These are phyloP conservation scores for Linepithema humile DNA, from an alignment of 1,140 invertebrate species.

Conservation along the genomic window DNA sequence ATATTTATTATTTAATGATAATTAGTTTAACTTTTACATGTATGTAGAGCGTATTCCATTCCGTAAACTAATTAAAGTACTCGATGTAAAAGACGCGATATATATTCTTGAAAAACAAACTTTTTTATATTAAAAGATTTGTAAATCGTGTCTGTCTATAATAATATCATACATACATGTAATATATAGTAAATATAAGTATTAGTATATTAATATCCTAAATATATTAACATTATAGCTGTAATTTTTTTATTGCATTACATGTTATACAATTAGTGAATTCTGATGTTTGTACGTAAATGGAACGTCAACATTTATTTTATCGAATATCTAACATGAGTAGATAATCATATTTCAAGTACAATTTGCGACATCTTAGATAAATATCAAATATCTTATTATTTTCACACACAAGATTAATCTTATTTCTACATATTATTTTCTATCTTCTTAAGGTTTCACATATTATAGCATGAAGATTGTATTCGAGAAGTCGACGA, in stretches of 20 bases:
- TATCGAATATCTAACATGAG: background rate
- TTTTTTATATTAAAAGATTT: background rate
- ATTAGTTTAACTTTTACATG: constrained; percentile 6
- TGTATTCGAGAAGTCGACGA: constrained; percentile 25
- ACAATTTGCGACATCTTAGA: background rate
- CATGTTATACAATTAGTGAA: constrained; percentile 4
- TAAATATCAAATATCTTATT: constrained; percentile 1
- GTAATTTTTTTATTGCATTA: constrained; percentile 9
- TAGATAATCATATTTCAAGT: background rate
- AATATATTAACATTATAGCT: constrained; percentile 16
- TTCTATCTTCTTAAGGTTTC: constrained; percentile 17
- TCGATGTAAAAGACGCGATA: background rate
- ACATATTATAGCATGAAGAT: constrained; percentile 22
- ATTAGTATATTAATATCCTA: background rate
- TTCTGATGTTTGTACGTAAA: background rate
- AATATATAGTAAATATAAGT: background rate
- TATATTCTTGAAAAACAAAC: background rate
- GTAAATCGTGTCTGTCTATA: background rate
- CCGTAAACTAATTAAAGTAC: background rate
- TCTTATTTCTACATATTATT: constrained; percentile 6
- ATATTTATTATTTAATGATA: background rate
- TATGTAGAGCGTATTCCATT: background rate
- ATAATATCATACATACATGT: background rate
- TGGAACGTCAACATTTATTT: background rate
- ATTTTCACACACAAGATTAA: background rate